Percentiles rank a stretch among this genome's conserved stretches.
Conservation (phyloP, 2,888 invertebrate species). For the Stenichneumon culpator region DNA sequence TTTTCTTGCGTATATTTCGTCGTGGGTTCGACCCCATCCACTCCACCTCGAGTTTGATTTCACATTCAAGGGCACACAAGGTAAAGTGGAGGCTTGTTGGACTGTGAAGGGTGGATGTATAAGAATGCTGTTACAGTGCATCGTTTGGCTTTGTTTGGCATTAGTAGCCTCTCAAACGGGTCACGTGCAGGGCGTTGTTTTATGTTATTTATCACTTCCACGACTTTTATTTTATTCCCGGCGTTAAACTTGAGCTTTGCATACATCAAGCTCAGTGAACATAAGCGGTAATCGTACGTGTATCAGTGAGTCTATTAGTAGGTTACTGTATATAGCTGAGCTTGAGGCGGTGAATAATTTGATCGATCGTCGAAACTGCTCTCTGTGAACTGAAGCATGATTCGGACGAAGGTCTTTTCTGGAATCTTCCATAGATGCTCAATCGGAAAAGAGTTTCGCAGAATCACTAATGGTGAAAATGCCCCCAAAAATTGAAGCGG, state of each 20-base stretch:
- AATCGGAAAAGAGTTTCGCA: constrained; percentile 65
- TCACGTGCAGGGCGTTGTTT: background rate
- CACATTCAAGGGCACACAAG: no score
- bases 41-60: no score
- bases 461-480: constrained; percentile 69
- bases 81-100: no score
- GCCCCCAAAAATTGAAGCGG: constrained; percentile 64
- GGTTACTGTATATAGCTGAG: background rate
- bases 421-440: constrained; percentile 29
- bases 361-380: constrained; percentile 62
- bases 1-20: no score
- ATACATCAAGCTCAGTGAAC: background rate
- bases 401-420: constrained; percentile 34
- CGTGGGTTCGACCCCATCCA: no score
- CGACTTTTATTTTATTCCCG: background rate
- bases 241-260: background rate
- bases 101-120: no score
- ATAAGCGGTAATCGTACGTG: constrained; percentile 1
- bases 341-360: constrained; percentile 46
- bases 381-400: constrained; percentile 49
- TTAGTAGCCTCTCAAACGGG: background rate
- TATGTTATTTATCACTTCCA: background rate
- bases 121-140: no score
- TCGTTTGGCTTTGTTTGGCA: no score
- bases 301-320: constrained; percentile 21